Conservation (phyloP, 2,888 invertebrate species). For the Drosophila infuscata region DNA sequence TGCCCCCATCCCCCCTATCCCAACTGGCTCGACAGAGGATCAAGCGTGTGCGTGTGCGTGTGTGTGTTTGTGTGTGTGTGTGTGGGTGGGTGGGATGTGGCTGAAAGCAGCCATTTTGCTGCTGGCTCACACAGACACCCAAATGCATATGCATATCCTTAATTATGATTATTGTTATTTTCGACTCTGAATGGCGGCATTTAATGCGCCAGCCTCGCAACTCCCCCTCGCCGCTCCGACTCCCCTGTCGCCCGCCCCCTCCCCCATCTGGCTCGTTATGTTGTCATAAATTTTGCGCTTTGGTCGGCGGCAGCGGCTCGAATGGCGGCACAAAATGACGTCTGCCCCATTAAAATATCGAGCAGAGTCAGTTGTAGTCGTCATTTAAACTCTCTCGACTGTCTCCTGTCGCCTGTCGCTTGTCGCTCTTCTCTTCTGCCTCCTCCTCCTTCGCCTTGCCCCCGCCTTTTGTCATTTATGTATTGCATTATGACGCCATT, state of each 20-base stretch:
- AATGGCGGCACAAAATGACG: conserved; percentile 74
- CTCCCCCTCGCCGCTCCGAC: not conserved
- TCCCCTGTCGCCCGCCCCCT: not conserved
- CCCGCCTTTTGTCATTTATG: not conserved
- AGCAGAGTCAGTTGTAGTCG: conserved; percentile 52
- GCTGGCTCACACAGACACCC: conserved; percentile 26
- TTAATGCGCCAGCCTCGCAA: conserved; percentile 59
- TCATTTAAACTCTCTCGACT: conserved; percentile 31
- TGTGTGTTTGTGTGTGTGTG: too few species aligned
- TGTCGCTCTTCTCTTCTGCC: not conserved
- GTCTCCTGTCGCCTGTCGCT: conserved; percentile 1
- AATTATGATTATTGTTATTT: conserved; percentile 84
- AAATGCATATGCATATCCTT: conserved; percentile 80
- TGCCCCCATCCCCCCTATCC: not conserved
- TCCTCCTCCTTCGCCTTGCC: not conserved
- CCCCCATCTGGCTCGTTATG: conserved; percentile 71
- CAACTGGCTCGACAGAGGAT: conserved; percentile 37
- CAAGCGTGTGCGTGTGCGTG: conserved; percentile 31
- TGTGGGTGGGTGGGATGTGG: conserved; percentile 13
- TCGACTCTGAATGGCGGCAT: conserved; percentile 82
- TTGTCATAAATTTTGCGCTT: conserved; percentile 78
- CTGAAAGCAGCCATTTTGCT: conserved; percentile 45
- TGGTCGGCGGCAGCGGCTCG: conserved; percentile 54
- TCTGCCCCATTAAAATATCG: conserved; percentile 80
- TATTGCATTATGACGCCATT: conserved; percentile 74